Percentiles rank a stretch among this genome's conserved stretches.
phyloP scores from a whole-genome alignment of 2,797 vertebrate species.

The Anabacerthia variegaticeps region DNA sequence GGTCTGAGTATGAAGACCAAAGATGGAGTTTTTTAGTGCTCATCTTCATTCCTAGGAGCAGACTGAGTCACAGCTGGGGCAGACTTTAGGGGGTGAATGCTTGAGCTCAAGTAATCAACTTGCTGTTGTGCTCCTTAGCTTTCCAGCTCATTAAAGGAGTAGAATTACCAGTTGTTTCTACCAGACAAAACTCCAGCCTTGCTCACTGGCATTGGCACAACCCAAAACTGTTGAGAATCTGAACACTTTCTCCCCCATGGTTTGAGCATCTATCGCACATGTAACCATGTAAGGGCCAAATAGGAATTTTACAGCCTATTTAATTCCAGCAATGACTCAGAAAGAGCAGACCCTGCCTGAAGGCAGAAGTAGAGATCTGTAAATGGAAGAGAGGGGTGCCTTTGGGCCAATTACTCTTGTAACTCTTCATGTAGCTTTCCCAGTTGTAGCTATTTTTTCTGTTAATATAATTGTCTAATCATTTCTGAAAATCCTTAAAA shows the following conservation, averaged over 20 bases:
- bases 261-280: background rate
- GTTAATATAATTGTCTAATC: conserved; percentile 23
- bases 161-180: background rate
- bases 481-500: conserved; percentile 1
- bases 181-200: background rate
- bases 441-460: conserved; percentile 19
- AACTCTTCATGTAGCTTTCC: background rate
- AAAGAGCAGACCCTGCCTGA: background rate
- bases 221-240: background rate
- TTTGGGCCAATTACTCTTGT: background rate
- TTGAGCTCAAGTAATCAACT: background rate
- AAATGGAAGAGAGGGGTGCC: background rate
- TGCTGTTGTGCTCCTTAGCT: background rate
- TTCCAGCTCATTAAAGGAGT: background rate
- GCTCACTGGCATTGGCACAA: background rate
- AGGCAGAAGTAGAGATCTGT: background rate
- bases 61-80: background rate
- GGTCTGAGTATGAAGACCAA: background rate
- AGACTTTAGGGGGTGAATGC: background rate
- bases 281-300: background rate
- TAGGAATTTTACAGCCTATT: background rate
- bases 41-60: background rate
- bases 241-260: background rate
- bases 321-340: background rate
- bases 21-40: background rate